Evolutionary conservation across 2,888 invertebrate species (phyloP).

Genomic region (Tupiocoris notatus): DNA sequence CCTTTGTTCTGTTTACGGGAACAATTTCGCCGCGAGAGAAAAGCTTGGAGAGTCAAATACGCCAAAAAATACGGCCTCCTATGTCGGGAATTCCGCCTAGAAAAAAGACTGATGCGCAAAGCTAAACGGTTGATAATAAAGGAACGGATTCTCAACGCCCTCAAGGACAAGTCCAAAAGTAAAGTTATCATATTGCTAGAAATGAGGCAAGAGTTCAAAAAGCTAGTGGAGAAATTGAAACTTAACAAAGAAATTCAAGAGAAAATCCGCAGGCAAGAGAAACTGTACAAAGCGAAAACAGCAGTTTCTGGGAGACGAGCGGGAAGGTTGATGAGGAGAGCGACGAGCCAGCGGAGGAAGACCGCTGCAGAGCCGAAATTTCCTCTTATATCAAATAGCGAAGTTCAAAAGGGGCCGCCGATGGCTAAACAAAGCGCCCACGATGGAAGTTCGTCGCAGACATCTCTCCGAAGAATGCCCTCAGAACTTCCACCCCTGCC

Average conservation of each 20-base stretch:
- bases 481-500: neutral
- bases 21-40: constrained; percentile 15
- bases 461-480: neutral
- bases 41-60: constrained; percentile 24
- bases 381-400: neutral
- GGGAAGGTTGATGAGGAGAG: neutral
- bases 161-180: constrained; percentile 19
- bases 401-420: neutral
- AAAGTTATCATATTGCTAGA: constrained; percentile 19
- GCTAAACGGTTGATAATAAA: constrained; percentile 17
- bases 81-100: constrained; percentile 16
- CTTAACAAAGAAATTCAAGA: constrained; percentile 35
- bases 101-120: constrained; percentile 32
- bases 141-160: constrained; percentile 19
- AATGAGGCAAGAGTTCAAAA: constrained; percentile 32
- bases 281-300: neutral
- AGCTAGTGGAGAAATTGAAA: constrained; percentile 9
- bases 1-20: constrained; percentile 25
- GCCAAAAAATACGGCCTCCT: constrained; percentile 32
- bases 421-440: neutral
- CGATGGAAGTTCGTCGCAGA: neutral
- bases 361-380: neutral
- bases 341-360: neutral
- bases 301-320: neutral
- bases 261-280: constrained; percentile 34